Evolutionary conservation across 2,113 vertebrate genomes (phyloP).

Genomic region (Numida meleagris): DNA sequence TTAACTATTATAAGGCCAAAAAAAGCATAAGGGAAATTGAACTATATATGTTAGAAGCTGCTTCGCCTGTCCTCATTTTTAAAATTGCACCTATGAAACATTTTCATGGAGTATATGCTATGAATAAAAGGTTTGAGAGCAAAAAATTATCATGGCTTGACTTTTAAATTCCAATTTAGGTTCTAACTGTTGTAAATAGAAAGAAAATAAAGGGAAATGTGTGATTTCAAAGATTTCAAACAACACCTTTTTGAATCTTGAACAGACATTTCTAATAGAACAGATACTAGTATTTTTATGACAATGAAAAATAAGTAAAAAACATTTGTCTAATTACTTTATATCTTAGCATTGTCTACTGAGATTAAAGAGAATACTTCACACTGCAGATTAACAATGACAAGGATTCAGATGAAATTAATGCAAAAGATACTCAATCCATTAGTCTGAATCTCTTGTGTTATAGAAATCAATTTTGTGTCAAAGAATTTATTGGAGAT

Average conservation of each 20-base stretch:
- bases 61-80: not conserved
- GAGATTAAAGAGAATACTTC: not conserved
- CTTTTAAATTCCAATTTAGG: not conserved
- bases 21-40: not conserved
- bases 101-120: not conserved
- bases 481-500: not conserved
- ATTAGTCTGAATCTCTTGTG: not conserved
- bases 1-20: not conserved
- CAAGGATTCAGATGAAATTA: not conserved
- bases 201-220: not conserved
- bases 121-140: not conserved
- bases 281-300: not conserved
- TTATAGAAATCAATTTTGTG: not conserved
- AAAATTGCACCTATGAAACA: not conserved
- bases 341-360: not conserved
- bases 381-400: not conserved
- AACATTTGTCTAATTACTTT: not conserved
- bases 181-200: not conserved
- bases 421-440: not conserved
- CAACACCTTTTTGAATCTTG: not conserved
- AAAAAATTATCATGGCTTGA: not conserved
- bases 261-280: not conserved
- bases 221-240: not conserved
- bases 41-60: not conserved
- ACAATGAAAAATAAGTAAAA: not conserved